Evolutionary conservation across 2,113 vertebrate genomes (phyloP).

Genomic region (Ivindomyrus marchei): DNA sequence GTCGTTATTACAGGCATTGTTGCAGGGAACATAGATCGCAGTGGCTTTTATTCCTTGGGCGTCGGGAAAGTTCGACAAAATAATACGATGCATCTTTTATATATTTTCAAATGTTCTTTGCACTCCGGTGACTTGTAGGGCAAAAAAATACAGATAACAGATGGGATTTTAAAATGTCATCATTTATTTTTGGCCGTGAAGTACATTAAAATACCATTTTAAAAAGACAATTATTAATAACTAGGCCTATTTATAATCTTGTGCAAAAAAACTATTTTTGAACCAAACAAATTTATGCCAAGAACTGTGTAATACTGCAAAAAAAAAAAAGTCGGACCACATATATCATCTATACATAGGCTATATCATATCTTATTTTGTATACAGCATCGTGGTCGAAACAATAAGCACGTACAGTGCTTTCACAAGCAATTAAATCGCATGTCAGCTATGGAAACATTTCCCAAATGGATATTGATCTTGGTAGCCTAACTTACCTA

Average conservation of each 20-base stretch:
- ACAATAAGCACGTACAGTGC: slow-evolving; percentile 36
- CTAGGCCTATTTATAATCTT: slow-evolving; percentile 23
- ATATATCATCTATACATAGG: background rate
- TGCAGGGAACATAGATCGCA: background rate
- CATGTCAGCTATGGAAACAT: slow-evolving; percentile 29
- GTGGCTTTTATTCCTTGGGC: background rate
- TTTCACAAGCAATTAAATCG: slow-evolving; percentile 39
- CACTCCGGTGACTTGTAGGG: background rate
- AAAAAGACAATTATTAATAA: slow-evolving; percentile 30
- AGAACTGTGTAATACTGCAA: slow-evolving; percentile 29
- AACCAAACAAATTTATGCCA: slow-evolving; percentile 20
- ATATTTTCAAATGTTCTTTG: background rate
- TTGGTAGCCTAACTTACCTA: background rate
- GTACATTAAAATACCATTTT: slow-evolving; percentile 33
- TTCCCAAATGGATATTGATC: background rate
- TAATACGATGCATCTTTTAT: background rate
- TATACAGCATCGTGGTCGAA: slow-evolving; percentile 35
- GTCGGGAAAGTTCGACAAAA: background rate
- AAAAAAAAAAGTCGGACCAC: slow-evolving; percentile 24
- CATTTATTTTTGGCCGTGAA: slow-evolving; percentile 33
- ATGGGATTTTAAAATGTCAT: slow-evolving; percentile 26
- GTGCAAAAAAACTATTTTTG: slow-evolving; percentile 24
- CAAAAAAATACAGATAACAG: slow-evolving; percentile 33
- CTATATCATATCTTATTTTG: slow-evolving; percentile 23
- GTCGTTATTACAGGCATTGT: background rate